phyloP scores from a whole-genome alignment of 2,113 vertebrate genomes.

The Brachyhypopomus occidentalis region DNA sequence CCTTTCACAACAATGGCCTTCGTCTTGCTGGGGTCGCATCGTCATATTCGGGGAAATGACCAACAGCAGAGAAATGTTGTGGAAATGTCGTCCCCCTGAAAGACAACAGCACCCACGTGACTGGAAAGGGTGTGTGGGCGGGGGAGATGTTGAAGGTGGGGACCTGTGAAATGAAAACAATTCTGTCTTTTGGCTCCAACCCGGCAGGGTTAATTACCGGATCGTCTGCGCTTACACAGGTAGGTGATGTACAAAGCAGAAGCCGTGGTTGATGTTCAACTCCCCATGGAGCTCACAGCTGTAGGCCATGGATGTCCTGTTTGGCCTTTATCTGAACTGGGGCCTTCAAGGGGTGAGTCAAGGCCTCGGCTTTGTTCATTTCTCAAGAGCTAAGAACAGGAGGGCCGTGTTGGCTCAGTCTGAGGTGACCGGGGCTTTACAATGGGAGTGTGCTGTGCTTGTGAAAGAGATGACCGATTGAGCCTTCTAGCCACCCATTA shows the following conservation, averaged over 20 bases:
- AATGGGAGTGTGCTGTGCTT: no score
- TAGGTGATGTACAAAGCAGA: neutral
- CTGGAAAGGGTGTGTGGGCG: no score
- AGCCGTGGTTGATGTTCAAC: neutral
- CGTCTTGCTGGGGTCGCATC: slow-evolving; percentile 4
- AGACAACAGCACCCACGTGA: no score
- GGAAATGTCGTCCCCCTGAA: neutral
- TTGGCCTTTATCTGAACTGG: slow-evolving; percentile 18
- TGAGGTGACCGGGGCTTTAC: neutral
- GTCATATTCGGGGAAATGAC: slow-evolving; percentile 1
- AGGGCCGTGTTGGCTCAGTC: neutral
- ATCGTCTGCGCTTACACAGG: neutral
- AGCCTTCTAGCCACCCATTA: no score
- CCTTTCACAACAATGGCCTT: slow-evolving; percentile 45
- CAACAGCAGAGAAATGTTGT: neutral
- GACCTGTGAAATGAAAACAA: slow-evolving; percentile 2
- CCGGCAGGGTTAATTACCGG: no score
- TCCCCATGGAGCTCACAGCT: slow-evolving; percentile 36
- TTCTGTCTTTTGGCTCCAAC: neutral
- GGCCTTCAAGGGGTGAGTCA: neutral
- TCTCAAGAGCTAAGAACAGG: neutral
- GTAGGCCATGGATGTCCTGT: slow-evolving; percentile 22
- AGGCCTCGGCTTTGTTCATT: slow-evolving; percentile 27
- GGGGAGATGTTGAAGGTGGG: neutral
- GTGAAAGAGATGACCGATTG: no score